Conservation (phyloP, 2,113 vertebrate species). For the Todiramphus chloris region DNA sequence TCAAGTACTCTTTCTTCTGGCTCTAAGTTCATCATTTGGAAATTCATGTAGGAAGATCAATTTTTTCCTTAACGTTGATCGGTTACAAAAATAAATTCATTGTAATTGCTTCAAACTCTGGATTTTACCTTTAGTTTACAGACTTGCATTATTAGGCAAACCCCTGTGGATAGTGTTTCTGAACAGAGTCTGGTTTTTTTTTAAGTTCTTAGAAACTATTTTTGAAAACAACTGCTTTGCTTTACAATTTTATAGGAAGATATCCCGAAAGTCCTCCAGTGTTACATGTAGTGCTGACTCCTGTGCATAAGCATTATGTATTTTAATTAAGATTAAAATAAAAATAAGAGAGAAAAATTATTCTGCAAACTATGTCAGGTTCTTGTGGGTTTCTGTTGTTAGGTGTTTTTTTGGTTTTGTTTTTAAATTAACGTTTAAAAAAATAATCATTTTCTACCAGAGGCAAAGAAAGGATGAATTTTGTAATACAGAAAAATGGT, state of each 20-base stretch:
- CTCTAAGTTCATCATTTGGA: not conserved
- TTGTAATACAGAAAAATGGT: not conserved
- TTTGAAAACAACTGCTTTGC: not conserved
- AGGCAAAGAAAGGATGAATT: not conserved
- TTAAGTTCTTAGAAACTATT: not conserved
- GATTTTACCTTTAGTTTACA: not conserved
- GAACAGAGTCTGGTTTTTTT: not conserved
- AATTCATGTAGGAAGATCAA: not conserved
- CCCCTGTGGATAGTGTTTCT: not conserved
- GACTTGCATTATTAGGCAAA: not conserved
- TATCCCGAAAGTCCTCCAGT: not conserved
- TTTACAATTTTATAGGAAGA: not conserved
- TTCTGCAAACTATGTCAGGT: not conserved
- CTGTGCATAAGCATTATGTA: not conserved
- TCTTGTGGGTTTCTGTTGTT: not conserved
- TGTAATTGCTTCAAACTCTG: not conserved
- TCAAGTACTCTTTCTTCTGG: not conserved
- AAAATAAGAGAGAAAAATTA: not conserved
- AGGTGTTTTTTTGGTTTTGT: not conserved
- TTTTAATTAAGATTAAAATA: not conserved
- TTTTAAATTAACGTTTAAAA: not conserved
- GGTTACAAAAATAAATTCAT: not conserved
- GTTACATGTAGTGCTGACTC: not conserved
- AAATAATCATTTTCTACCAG: not conserved
- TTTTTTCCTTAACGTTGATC: not conserved